Conservation (phyloP, 2,888 invertebrate genomes). For the Parnassius mnemosyne region DNA sequence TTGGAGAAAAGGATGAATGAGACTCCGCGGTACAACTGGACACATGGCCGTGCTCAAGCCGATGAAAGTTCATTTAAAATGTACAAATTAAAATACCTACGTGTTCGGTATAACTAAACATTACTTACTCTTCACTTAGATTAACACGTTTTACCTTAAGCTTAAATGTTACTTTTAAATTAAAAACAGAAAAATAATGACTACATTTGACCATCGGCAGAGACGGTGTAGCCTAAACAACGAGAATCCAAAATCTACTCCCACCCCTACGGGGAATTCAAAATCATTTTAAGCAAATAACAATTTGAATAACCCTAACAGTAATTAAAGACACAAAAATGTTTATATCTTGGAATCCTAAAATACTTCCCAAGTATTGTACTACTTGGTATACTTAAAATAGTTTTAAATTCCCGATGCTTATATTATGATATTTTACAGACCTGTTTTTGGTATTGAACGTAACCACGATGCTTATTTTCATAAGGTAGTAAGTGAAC, state of each 20-base stretch:
- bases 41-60: slow-evolving; percentile 37
- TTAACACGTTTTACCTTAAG: slow-evolving; percentile 5
- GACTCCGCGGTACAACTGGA: slow-evolving; percentile 24
- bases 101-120: slow-evolving; percentile 9
- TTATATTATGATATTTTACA: slow-evolving; percentile 40
- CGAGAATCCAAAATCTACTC: not conserved
- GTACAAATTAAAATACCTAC: slow-evolving; percentile 7
- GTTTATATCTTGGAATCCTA: not conserved
- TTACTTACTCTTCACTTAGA: slow-evolving; percentile 3
- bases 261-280: slow-evolving; percentile 3
- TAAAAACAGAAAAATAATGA: slow-evolving; percentile 2
- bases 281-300: slow-evolving; percentile 14
- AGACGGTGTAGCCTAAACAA: not conserved
- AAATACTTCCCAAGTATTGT: slow-evolving; percentile 19
- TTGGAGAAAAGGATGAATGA: slow-evolving; percentile 1
- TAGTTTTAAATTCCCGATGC: slow-evolving; percentile 31
- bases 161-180: slow-evolving; percentile 5
- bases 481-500: slow-evolving; percentile 23
- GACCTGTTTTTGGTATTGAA: slow-evolving; percentile 56
- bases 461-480: slow-evolving; percentile 19
- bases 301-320: slow-evolving; percentile 1
- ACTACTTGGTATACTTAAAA: slow-evolving; percentile 28
- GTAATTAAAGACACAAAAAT: slow-evolving; percentile 1
- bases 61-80: not conserved
- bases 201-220: not conserved